Percentiles rank a stretch among this genome's conserved stretches.
phyloP scores from a whole-genome alignment of 2,797 vertebrate species.

The Otolemur crassicaudatus region DNA sequence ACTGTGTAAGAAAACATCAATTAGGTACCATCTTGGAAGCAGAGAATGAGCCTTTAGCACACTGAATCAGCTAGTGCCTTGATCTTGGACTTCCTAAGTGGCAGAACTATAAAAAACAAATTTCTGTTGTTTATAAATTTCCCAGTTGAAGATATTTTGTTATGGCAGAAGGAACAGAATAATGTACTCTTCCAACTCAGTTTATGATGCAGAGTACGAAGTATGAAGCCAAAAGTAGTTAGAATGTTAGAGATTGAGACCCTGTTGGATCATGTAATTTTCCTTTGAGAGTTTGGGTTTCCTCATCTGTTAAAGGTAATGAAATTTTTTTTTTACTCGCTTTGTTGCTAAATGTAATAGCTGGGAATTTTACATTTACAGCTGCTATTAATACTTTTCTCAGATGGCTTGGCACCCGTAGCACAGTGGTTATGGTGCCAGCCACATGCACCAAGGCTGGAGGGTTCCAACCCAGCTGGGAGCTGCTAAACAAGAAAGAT shows the following conservation, averaged over 20 bases:
- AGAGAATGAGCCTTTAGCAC: background rate
- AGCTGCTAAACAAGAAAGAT: too few relatives aligned
- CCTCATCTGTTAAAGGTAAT: background rate
- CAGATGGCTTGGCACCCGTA: background rate
- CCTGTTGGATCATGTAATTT: fast-evolving
- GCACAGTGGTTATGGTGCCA: too few relatives aligned
- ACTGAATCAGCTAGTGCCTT: background rate
- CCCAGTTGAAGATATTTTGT: background rate
- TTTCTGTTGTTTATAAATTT: background rate
- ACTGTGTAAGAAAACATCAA: background rate
- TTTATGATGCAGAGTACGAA: background rate
- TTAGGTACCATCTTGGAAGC: background rate
- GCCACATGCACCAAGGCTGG: too few relatives aligned
- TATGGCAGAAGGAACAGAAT: background rate
- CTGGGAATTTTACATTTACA: background rate
- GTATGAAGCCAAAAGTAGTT: background rate
- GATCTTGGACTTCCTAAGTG: background rate
- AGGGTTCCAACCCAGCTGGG: too few relatives aligned
- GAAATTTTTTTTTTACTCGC: background rate
- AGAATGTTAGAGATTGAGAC: background rate
- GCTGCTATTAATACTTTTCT: conserved; percentile 6
- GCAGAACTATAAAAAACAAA: background rate
- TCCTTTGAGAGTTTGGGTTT: background rate
- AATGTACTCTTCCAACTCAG: background rate
- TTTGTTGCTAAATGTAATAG: background rate